Base-by-base conservation (phyloP, 1,140 invertebrate species). In the Metaphire vulgaris region DNA sequence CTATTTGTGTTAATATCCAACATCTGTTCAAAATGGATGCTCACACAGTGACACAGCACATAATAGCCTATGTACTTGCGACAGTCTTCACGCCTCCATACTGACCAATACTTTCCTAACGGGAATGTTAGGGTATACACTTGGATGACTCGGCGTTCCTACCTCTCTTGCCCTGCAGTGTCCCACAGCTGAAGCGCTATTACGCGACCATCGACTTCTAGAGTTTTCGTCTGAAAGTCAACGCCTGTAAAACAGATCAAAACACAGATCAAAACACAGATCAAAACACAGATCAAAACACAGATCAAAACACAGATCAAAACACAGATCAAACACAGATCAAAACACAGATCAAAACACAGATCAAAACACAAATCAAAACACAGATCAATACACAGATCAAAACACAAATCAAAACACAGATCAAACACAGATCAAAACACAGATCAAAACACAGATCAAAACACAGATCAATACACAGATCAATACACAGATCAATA, bases 211-310 rank as follows among this genome's bases (percentile, higher is more conserved):
- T 91, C 90, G 1, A 91, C 85, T 77, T 87, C 83, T 16, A 91
- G 81, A 1, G 88, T 89, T 82, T 90, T 90, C 32, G 90, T 89
- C 79, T 90, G 89, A 79, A 90, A 91, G 83, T 91, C 90, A 0
- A 91, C 89, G 66, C 90, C 89, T 90, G n/a, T 12, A 56, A 6
- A 56, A 56, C 41, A 56, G 41, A 12, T 56, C 41, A 56, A 56
- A 56, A 21, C 6, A 56, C 41, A 56, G n/a, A n/a, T n/a, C n/a
- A n/a, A n/a, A n/a, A n/a, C n/a, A 56, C 41, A 56, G 41, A 12
- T 56, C 41, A 56, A 56, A 56, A 21, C 6, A 56, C 41, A 56
- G n/a, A n/a, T n/a, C n/a, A n/a, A n/a, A n/a, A n/a, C n/a, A 56
- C 41, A 56, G 41, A 12, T 56, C 41, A 56, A 56, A 56, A 21